These are phyloP conservation scores for Pristionchus pacificus DNA, from an alignment of 1,140 invertebrate genomes.

Conservation along the genomic window DNA sequence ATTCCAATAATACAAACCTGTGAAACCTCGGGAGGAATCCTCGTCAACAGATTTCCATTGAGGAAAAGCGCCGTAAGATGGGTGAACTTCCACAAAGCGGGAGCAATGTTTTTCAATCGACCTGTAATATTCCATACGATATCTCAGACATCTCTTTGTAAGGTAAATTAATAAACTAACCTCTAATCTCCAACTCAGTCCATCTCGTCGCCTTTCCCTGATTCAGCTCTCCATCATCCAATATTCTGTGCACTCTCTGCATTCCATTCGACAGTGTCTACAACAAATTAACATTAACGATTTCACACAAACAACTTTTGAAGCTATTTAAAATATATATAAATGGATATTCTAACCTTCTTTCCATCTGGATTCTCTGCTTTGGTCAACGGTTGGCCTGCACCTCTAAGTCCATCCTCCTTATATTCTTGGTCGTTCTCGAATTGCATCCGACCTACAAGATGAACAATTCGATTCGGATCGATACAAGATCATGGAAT, in stretches of 20 bases:
- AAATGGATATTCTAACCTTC: conserved; percentile 19
- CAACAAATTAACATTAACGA: neutral
- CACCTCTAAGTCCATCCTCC: conserved; percentile 16
- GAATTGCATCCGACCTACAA: conserved; percentile 7
- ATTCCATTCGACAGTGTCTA: conserved; percentile 22
- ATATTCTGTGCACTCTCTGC: conserved; percentile 27
- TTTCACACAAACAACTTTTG: neutral
- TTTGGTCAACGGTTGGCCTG: conserved; percentile 20
- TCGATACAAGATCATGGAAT: neutral
- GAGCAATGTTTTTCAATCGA: conserved; percentile 37
- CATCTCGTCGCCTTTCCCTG: conserved; percentile 28
- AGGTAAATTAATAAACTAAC: conserved; percentile 12
- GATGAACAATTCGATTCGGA: neutral
- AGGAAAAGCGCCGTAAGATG: conserved; percentile 53
- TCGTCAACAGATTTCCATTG: conserved; percentile 37
- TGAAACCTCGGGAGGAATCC: conserved; percentile 45
- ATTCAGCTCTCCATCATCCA: conserved; percentile 29
- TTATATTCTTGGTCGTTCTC: conserved; percentile 25
- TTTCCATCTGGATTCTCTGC: conserved; percentile 29
- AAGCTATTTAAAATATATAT: neutral
- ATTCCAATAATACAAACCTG: conserved; percentile 15
- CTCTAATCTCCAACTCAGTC: conserved; percentile 37
- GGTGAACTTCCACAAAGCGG: conserved; percentile 39
- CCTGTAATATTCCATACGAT: conserved; percentile 21
- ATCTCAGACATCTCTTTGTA: neutral